These are phyloP conservation scores for Choristoneura rosaceana DNA, from an alignment of 2,888 invertebrate genomes.

Conservation along the genomic window DNA sequence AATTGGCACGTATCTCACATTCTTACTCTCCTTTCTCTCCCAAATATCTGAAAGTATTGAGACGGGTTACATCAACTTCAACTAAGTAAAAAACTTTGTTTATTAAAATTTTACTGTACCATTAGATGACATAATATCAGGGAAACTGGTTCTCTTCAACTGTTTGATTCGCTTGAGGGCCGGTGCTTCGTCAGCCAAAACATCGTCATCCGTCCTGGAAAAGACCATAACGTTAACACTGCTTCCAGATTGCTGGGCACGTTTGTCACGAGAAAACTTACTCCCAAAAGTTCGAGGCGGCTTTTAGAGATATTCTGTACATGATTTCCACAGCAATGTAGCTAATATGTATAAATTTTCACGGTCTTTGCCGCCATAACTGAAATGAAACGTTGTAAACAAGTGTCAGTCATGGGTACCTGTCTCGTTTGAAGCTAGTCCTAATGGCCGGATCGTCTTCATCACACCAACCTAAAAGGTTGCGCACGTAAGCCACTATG, in stretches of 20 bases:
- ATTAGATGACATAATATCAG: slow-evolving; percentile 67
- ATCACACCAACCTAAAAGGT: slow-evolving; percentile 71
- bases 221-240: slow-evolving; percentile 44
- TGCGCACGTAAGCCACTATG: slow-evolving; percentile 75
- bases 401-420: slow-evolving; percentile 71
- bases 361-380: slow-evolving; percentile 82
- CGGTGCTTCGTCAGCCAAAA: slow-evolving; percentile 75
- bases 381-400: slow-evolving; percentile 71
- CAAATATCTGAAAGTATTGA: slow-evolving; percentile 59
- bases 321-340: slow-evolving; percentile 53
- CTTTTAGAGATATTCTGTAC: slow-evolving; percentile 70
- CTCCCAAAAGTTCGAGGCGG: slow-evolving; percentile 77
- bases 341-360: slow-evolving; percentile 51
- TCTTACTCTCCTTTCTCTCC: slow-evolving; percentile 59
- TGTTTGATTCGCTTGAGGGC: slow-evolving; percentile 72
- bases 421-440: slow-evolving; percentile 79
- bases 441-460: slow-evolving; percentile 60
- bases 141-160: slow-evolving; percentile 67
- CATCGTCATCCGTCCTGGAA: slow-evolving; percentile 76
- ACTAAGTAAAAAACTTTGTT: background rate
- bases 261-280: slow-evolving; percentile 51
- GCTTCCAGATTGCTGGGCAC: background rate
- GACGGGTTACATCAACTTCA: slow-evolving; percentile 34
- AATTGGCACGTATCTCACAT: slow-evolving; percentile 76
- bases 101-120: slow-evolving; percentile 56